Base-by-base conservation (phyloP, 2,797 vertebrate genomes). In the Benthosema pterotum region DNA sequence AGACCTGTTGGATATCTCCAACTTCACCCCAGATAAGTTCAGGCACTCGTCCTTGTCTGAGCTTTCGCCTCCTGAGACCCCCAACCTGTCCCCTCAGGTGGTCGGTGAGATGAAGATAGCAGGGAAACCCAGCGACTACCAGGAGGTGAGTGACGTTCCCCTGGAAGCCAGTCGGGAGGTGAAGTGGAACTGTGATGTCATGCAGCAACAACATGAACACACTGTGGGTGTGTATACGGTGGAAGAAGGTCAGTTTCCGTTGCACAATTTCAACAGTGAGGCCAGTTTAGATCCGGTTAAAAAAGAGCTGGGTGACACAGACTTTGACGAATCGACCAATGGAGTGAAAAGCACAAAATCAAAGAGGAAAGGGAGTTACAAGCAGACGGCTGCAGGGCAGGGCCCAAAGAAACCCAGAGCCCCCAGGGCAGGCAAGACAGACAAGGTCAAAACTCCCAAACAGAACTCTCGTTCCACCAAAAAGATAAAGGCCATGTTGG, bases 1-100 rank as follows among this genome's bases (percentile, higher is more conserved):
- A 53, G 98, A 99, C 89, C 95, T 99, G 85, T 94, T 99, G 84
- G 98, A 99, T 87, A 99, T 99, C 86, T 99, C 98, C 65, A 99
- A 99, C 93, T 99, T 99, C 85, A 99, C 98, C 61, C 98, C 98
- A 43, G 98, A 99, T 91, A 98, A 98, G 88, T 99, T 99, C 90
- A 95, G 97, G 85, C 96, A 99, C 88, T 96, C 96, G 2, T 98
- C 97, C 42, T 92, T 98, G 84, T 98, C 97, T 6, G 97, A 99
- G 84, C 94, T 98, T 79, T 99, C 97, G 61, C 97, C 98, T 72
- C 97, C 98, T 0, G 96, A 98, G 86, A 99, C 98, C 58, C 98
- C 98, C 38, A 98, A 94, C 88, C 93, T 99, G 82, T 99, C 98
- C 67, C 98, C 96, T 0, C 96, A 98, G 90, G 96, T 98, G 83